Base-by-base conservation (phyloP, 1,140 invertebrate genomes). In the Drosophila repletoides region DNA sequence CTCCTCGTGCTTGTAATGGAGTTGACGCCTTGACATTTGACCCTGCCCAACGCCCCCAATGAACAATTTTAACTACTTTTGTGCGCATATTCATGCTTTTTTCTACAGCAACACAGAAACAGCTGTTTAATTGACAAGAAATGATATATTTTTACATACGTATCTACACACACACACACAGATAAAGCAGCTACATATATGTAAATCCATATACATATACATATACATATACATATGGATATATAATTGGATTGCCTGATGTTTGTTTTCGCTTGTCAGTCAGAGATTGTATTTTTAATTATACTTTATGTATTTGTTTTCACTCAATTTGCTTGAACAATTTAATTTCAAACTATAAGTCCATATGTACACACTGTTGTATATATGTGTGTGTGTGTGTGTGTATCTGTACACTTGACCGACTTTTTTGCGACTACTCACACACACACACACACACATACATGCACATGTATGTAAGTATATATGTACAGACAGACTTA, bases 251-350 rank as follows among this genome's bases (percentile, higher is more conserved):
- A 2, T 40, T 43, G 48, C 38, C 55, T 59, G 67, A 59, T 51
- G 43, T 63, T 64, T 68, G 65, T 69, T 61, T 55, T 64, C 15
- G n/a, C 43, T 65, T 41, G 51, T 31, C 59, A 55, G 29, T 26
- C 56, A 40, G 24, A 31, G 29, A 61, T 60, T 68, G 26, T 46
- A 48, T 64, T 81, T 76, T 67, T 74, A 77, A 84, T 83, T 74
- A 74, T 79, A 58, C 48, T 84, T 86, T 48, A 63, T 55, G 48
- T 55, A 71, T 84, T 81, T 76, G 72, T 83, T 79, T 86, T 84
- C 65, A 83, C 74, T 84, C 74, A 67, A 84, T 77, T 81, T 73
- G 55, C 69, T 77, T 60, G 59, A 65, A 81, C 31, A 66, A 72
- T 76, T 81, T 83, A 60, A 83, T 83, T 72, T 83, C 72, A 76